Base-by-base conservation (phyloP, 2,888 invertebrate species). In the Perizoma flavofasciatum region DNA sequence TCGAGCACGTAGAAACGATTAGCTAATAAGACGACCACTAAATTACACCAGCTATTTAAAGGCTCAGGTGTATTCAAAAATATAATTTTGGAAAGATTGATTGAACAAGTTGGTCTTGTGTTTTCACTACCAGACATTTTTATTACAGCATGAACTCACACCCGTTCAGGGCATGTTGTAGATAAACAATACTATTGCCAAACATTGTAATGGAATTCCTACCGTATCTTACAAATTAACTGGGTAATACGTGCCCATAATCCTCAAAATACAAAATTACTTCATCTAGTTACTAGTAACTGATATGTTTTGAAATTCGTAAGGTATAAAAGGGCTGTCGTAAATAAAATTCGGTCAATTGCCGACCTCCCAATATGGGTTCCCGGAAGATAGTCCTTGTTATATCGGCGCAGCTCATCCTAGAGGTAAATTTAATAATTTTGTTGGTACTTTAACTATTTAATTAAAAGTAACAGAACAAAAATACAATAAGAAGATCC, bases 241-340 rank as follows among this genome's bases (percentile, higher is more conserved):
- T 43, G 39, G 47, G 37, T 37, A 50, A 37, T 70, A 88, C 88
- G 88, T 88, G 88, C 77, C 73, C 65, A 63, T 59, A 5, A 49
- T 65, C 63, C 65, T 62, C 52, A 62, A 73, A 74, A 67, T 49
- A 55, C 49, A 35, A 49, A 39, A 61, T 83, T 82, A 70, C 82
- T 67, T 77, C 77, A 85, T 61, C 48, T 52, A 56, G 68, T 77
- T 74, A 77, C 78, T 55, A 74, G 72, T 83, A 75, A 81, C 77
- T 75, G 70, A 78, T 58, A 60, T 63, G 67, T 87, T 87, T 86
- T 82, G 86, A 80, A 87, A 88, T 71, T 63, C 58, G 62, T 69
- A 71, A 74, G 83, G 82, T 88, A 88, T 85, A 88, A 79, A 81
- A 70, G 72, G 74, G 70, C 70, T 71, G 68, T 65, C 63, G 57